phyloP scores from a whole-genome alignment of 2,797 vertebrate genomes.

The Acanthurus lineatus region DNA sequence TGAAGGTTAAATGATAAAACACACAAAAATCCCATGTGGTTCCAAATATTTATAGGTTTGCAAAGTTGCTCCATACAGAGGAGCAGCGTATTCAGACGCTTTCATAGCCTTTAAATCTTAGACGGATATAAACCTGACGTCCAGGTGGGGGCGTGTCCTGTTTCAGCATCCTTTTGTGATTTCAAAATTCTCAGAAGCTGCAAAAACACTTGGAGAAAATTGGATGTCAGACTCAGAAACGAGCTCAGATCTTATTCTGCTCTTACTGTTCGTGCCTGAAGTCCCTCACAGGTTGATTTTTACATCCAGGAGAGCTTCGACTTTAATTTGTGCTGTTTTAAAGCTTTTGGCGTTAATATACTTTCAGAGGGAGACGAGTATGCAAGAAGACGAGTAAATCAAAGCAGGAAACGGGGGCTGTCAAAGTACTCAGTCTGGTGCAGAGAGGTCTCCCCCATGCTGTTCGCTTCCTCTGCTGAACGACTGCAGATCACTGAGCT shows the following conservation, averaged over 20 bases:
- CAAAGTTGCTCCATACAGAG: too few species aligned
- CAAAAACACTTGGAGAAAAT: not conserved
- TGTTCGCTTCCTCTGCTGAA: conserved; percentile 12
- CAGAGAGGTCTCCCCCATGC: not conserved
- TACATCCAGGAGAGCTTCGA: not conserved
- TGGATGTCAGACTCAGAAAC: not conserved
- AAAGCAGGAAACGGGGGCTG: not conserved
- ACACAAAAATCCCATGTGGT: too few species aligned
- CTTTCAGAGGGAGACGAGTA: not conserved
- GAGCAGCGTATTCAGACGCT: too few species aligned
- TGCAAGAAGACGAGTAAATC: not conserved
- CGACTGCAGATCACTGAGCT: conserved; percentile 44
- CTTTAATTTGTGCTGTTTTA: not conserved
- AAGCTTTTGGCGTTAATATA: not conserved
- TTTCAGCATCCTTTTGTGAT: too few species aligned
- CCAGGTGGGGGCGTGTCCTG: too few species aligned
- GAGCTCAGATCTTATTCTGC: not conserved
- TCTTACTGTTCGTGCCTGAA: not conserved
- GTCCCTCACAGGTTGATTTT: not conserved
- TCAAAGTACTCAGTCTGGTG: not conserved
- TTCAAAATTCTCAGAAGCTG: not conserved
- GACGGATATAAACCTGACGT: too few species aligned
- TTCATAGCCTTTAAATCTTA: too few species aligned
- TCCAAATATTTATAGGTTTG: too few species aligned
- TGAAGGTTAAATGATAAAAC: not conserved